Conservation (phyloP, 2,888 invertebrate species). For the Cephus nigrinus region DNA sequence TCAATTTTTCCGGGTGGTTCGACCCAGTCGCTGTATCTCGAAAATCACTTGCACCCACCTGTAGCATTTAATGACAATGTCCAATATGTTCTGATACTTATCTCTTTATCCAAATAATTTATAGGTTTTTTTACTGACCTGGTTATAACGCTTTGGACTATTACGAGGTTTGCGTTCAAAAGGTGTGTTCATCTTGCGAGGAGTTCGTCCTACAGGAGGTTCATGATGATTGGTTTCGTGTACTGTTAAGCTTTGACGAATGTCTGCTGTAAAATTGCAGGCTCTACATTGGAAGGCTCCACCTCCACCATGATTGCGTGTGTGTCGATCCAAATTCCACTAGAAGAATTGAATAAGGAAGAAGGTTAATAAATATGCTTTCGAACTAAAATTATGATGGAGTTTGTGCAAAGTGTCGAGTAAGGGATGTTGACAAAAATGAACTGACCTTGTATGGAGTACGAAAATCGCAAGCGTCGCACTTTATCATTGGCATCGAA, state of each 20-base stretch:
- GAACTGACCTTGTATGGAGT: conserved; percentile 73
- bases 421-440: background rate
- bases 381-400: background rate
- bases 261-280: conserved; percentile 92
- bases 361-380: conserved; percentile 2
- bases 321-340: conserved; percentile 94
- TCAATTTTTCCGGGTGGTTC: conserved; percentile 20
- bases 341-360: conserved; percentile 27
- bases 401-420: background rate
- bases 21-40: conserved; percentile 38
- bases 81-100: background rate
- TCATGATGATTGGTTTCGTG: conserved; percentile 93
- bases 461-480: conserved; percentile 91
- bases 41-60: conserved; percentile 61
- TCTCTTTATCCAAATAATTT: background rate
- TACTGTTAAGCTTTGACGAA: conserved; percentile 90
- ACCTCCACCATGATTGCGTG: conserved; percentile 88
- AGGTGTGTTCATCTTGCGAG: conserved; percentile 46
- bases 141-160: conserved; percentile 59
- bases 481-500: conserved; percentile 95
- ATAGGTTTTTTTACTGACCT: conserved; percentile 36
- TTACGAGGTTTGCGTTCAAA: conserved; percentile 57
- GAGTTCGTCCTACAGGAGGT: conserved; percentile 79
- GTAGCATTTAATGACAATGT: background rate
- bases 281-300: conserved; percentile 88